Evolutionary conservation across 2,888 invertebrate genomes (phyloP), one percentile per base, ranked within the genome.

Genomic region (Slavum lentiscoides): DNA sequence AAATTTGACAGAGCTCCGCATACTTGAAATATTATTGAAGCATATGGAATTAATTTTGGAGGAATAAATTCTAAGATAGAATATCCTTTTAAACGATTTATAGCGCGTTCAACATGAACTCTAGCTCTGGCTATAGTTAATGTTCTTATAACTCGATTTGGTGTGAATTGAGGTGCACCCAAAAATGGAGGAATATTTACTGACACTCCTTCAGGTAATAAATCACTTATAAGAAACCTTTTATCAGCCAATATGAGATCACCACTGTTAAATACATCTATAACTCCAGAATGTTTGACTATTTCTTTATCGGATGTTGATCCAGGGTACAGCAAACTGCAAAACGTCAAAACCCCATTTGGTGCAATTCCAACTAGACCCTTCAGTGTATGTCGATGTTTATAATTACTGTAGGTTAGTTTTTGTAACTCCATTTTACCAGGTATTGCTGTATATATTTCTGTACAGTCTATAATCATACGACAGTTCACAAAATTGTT

Each of bases 311-410:
- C 82, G 3, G 85, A 84, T 55, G 82, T 82, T 8, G 84, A 83
- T 15, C 85, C 85, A n/a, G 84, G 84, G 82, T 84, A 85, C 39
- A 84, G 68, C 9, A 82, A 82, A 77, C 84, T 84, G 5, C 83
- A 82, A 82, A 83, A 85, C 9, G 84, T 84, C 8, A 85, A 75
- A 8, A 84, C 84, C 4, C 85, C 85, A 83, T 85, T n/a, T n/a
- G 85, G 85, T 55, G 85, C 85, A 76, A n/a, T 83, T 13, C 84
- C 85, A 7, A 85, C 82, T 17, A 85, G 77, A 21, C 77, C 83
- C 82, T 85, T 85, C 61, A 84, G 75, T 2, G 85, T 85, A 73
- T 85, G 84, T 23, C 80, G 64, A 69, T 84, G 83, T 81, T 85
- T 85, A 67, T 84, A 84, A n/a, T 82, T 80, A 64, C 84, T 84